These are phyloP conservation scores for Conopomorpha cramerella DNA, from an alignment of 1,140 invertebrate genomes.

Conservation along the genomic window DNA sequence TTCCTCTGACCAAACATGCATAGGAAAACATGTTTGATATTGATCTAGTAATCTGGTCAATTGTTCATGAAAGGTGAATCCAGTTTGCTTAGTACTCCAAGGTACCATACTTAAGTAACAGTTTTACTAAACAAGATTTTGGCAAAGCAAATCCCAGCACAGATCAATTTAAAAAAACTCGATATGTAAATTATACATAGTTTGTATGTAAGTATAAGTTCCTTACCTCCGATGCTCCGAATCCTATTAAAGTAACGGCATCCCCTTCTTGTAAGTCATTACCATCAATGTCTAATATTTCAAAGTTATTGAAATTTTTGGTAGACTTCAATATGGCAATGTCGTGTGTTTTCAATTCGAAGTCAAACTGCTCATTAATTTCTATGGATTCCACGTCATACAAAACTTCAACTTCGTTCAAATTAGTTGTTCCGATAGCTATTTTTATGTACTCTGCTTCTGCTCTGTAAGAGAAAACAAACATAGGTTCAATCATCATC, in stretches of 20 bases:
- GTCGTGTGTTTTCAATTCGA: constrained; percentile 21
- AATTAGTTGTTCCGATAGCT: constrained; percentile 27
- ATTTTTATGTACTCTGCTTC: constrained; percentile 26
- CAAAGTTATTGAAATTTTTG: constrained; percentile 16
- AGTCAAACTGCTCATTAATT: constrained; percentile 24
- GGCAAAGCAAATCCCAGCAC: no score
- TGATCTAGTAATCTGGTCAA: no score
- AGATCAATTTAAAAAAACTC: no score
- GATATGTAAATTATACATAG: no score
- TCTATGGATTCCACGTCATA: constrained; percentile 18
- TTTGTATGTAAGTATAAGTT: background rate
- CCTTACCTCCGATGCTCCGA: constrained; percentile 28
- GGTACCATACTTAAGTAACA: no score
- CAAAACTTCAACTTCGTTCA: constrained; percentile 17
- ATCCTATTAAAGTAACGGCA: constrained; percentile 24
- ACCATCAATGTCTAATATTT: constrained; percentile 17
- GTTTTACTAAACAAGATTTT: no score
- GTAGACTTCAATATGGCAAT: constrained; percentile 30
- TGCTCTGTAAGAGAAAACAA: constrained; percentile 21
- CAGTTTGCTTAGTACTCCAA: no score
- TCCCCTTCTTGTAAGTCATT: constrained; percentile 21
- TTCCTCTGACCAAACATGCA: no score
- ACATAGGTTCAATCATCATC: no score
- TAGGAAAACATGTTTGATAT: no score
- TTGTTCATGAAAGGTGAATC: no score